Evolutionary conservation across 1,140 invertebrate species (phyloP).

Genomic region (Diuraphis noxia): DNA sequence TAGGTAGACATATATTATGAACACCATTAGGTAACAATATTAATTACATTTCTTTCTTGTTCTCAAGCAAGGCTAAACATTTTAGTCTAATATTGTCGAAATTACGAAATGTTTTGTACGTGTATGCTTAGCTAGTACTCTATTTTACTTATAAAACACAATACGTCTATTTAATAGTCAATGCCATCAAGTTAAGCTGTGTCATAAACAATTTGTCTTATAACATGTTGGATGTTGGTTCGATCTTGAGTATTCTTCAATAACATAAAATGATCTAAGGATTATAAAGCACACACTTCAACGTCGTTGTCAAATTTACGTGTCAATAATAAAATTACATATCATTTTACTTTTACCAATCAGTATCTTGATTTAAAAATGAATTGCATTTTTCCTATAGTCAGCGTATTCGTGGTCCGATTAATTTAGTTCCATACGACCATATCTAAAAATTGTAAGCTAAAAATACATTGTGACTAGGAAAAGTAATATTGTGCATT

Average conservation of each 20-base stretch:
- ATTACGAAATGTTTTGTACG: neutral
- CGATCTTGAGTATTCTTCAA: neutral
- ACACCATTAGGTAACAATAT: neutral
- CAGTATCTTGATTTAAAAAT: neutral
- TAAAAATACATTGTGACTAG: neutral
- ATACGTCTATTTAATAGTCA: too few species aligned
- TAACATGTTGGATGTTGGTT: neutral
- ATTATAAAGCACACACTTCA: neutral
- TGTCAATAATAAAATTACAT: too few species aligned
- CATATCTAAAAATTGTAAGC: neutral
- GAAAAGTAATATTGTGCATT: neutral
- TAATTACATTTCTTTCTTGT: neutral
- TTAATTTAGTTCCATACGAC: neutral
- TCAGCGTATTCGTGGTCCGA: neutral
- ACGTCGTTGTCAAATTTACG: neutral
- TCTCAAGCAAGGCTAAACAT: neutral
- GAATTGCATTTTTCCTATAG: neutral
- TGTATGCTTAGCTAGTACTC: neutral
- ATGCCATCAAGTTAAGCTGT: neutral
- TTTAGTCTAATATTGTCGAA: neutral
- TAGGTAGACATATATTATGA: too few species aligned
- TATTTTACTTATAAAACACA: neutral
- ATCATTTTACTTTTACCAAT: too few species aligned
- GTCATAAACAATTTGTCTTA: neutral
- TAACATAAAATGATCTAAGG: neutral